Conservation (phyloP, 2,797 vertebrate genomes). For the Eulemur coronatus region DNA sequence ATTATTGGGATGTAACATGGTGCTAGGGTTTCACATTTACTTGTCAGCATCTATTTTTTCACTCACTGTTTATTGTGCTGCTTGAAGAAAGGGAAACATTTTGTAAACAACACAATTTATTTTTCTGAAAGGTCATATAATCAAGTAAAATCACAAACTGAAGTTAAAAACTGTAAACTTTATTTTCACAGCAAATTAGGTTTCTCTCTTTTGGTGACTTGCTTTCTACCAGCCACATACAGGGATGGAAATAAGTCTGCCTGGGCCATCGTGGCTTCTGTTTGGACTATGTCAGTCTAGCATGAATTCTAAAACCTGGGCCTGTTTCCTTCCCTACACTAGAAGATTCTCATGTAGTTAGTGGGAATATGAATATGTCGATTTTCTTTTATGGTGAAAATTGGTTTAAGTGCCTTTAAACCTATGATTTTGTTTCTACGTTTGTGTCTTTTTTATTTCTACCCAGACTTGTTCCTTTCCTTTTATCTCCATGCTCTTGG, state of each 20-base stretch:
- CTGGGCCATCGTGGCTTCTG: not conserved
- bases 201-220: slow-evolving; percentile 23
- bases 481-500: not conserved
- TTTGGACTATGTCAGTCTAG: not conserved
- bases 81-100: slow-evolving; percentile 40
- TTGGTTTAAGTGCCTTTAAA: slow-evolving; percentile 1
- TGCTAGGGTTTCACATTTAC: slow-evolving; percentile 52
- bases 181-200: slow-evolving; percentile 24
- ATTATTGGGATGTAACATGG: slow-evolving; percentile 39
- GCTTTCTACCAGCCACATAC: not conserved
- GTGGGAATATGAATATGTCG: not conserved
- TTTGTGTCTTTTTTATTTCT: not conserved
- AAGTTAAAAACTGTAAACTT: not conserved
- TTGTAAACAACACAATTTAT: slow-evolving; percentile 59
- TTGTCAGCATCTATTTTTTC: slow-evolving; percentile 46
- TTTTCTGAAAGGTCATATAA: slow-evolving; percentile 50
- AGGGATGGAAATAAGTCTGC: not conserved
- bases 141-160: slow-evolving; percentile 29
- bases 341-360: not conserved
- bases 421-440: slow-evolving; percentile 8
- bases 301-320: not conserved
- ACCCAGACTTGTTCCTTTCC: not conserved
- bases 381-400: not conserved
- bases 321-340: not conserved
- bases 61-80: slow-evolving; percentile 43